These are phyloP conservation scores for Chrysolina americana DNA, from an alignment of 2,888 invertebrate species.

Conservation along the genomic window DNA sequence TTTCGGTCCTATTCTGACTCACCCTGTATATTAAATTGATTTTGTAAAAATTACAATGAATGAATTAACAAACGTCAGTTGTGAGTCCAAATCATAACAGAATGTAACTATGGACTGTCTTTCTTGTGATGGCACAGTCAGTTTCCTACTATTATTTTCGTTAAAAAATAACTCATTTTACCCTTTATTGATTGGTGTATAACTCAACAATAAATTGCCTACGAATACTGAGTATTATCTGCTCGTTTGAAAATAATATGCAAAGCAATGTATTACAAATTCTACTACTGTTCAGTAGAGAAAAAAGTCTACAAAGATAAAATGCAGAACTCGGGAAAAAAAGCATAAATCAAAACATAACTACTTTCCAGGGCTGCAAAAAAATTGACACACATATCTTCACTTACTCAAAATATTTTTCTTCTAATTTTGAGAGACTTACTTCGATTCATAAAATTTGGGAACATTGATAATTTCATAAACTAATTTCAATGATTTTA, in stretches of 20 bases:
- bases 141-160: too few species aligned
- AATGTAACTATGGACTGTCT: too few species aligned
- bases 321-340: background rate
- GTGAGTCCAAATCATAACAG: too few species aligned
- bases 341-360: background rate
- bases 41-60: too few species aligned
- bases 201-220: background rate
- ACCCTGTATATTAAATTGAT: too few species aligned
- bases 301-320: background rate
- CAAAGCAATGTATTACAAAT: background rate
- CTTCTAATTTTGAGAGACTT: background rate
- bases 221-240: background rate
- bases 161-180: too few species aligned
- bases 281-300: background rate
- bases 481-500: background rate
- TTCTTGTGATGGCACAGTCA: too few species aligned
- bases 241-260: background rate
- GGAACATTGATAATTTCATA: background rate
- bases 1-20: too few species aligned
- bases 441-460: background rate
- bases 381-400: constrained; percentile 41
- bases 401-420: constrained; percentile 35
- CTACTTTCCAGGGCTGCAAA: constrained; percentile 4
- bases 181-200: too few species aligned
- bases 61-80: too few species aligned